These are phyloP conservation scores for Mionectes olivaceus DNA, from an alignment of 2,797 vertebrate genomes.

Conservation along the genomic window DNA sequence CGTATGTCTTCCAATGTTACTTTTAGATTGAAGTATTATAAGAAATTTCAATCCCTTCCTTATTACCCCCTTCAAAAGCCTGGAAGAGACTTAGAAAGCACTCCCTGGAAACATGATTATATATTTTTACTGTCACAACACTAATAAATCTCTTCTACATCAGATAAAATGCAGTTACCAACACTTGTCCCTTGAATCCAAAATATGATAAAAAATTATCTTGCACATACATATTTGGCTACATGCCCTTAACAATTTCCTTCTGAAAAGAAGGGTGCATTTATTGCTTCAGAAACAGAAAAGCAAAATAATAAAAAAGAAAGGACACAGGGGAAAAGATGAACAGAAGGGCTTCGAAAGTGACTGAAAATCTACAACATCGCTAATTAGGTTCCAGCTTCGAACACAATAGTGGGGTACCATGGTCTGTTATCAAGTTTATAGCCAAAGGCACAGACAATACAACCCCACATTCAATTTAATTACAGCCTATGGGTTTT, in stretches of 20 bases:
- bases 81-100: neutral
- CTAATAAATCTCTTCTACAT: conserved; percentile 26
- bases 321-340: conserved; percentile 9
- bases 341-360: conserved; percentile 57
- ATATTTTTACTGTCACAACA: conserved; percentile 12
- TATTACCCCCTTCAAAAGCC: neutral
- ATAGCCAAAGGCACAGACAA: conserved; percentile 52
- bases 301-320: conserved; percentile 36
- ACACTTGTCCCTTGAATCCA: conserved; percentile 49
- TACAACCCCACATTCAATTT: conserved; percentile 61
- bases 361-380: conserved; percentile 64
- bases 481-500: conserved; percentile 73
- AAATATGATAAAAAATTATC: conserved; percentile 57
- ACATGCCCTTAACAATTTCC: conserved; percentile 15
- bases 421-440: conserved; percentile 55
- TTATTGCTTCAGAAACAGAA: conserved; percentile 36
- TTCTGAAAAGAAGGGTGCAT: conserved; percentile 4
- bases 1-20: neutral
- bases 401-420: conserved; percentile 44
- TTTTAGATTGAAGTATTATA: conserved; percentile 40
- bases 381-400: conserved; percentile 63
- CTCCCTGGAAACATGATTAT: conserved; percentile 47
- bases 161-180: conserved; percentile 51
- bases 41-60: conserved; percentile 22
- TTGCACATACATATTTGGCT: conserved; percentile 53